These are phyloP conservation scores for Zaprionus africanus DNA, from an alignment of 1,140 invertebrate species.

Conservation along the genomic window DNA sequence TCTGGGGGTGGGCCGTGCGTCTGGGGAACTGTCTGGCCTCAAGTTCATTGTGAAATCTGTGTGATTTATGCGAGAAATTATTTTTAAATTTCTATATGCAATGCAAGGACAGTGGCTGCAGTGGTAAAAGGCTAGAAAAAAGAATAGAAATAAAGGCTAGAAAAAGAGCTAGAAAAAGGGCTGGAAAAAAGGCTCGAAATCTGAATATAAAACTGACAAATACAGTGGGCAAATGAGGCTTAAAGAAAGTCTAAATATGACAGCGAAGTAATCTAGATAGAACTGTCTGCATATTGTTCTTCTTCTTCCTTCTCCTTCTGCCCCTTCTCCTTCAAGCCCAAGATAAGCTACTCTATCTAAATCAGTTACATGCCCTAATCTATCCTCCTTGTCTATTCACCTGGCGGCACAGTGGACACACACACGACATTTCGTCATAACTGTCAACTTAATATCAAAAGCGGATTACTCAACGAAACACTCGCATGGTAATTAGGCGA, in stretches of 20 bases:
- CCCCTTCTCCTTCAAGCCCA: not conserved
- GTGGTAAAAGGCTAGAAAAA: not conserved
- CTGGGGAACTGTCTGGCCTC: slow-evolving; percentile 12
- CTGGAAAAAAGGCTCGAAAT: not conserved
- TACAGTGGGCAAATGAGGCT: not conserved
- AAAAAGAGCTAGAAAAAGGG: not conserved
- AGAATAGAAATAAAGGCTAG: not conserved
- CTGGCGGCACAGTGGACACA: slow-evolving; percentile 10
- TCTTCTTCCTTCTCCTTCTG: too few relatives aligned
- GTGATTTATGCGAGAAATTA: slow-evolving; percentile 29
- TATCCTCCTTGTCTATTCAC: not conserved
- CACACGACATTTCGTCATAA: slow-evolving; percentile 64
- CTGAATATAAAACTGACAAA: not conserved
- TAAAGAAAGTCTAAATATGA: not conserved
- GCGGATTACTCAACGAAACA: slow-evolving; percentile 67
- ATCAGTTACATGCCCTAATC: not conserved
- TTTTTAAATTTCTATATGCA: slow-evolving; percentile 19
- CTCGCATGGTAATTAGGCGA: slow-evolving; percentile 63
- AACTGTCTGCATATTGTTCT: too few relatives aligned
- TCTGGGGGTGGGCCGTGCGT: slow-evolving; percentile 20
- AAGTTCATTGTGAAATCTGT: slow-evolving; percentile 28
- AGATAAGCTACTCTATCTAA: not conserved
- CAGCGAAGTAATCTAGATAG: too few relatives aligned
- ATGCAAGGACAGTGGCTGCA: slow-evolving; percentile 5
- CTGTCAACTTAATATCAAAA: slow-evolving; percentile 79